Conservation (phyloP, 2,113 vertebrate species). For the Tragulus kanchil region DNA sequence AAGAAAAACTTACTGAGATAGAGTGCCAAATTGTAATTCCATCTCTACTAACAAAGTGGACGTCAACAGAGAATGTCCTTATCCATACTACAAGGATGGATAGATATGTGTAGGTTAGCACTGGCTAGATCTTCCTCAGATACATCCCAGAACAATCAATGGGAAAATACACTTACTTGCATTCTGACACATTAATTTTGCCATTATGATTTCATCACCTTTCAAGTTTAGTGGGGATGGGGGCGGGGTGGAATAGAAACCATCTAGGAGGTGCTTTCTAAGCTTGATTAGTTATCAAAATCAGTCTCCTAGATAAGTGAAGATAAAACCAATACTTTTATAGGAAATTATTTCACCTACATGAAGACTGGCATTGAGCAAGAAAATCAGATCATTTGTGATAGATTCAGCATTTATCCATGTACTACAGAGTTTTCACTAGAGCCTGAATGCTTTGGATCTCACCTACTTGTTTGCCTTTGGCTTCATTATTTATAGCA, state of each 20-base stretch:
- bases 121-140: neutral
- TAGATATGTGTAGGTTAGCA: neutral
- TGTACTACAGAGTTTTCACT: constrained; percentile 31
- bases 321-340: neutral
- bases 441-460: constrained; percentile 75
- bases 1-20: neutral
- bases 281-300: constrained; percentile 15
- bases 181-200: neutral
- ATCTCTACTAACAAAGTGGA: neutral
- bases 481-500: constrained; percentile 81
- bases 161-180: neutral
- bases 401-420: neutral
- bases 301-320: neutral
- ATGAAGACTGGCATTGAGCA: neutral
- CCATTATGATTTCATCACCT: neutral
- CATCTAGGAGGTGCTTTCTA: neutral
- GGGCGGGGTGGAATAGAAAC: neutral
- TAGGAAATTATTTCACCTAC: neutral
- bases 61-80: neutral
- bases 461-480: constrained; percentile 83
- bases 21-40: neutral
- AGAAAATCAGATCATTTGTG: constrained; percentile 1
- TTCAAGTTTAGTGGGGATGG: neutral
- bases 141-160: neutral
- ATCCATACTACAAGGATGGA: neutral